phyloP scores from a whole-genome alignment of 2,888 invertebrate genomes.

The Dichetophora obliterata region DNA sequence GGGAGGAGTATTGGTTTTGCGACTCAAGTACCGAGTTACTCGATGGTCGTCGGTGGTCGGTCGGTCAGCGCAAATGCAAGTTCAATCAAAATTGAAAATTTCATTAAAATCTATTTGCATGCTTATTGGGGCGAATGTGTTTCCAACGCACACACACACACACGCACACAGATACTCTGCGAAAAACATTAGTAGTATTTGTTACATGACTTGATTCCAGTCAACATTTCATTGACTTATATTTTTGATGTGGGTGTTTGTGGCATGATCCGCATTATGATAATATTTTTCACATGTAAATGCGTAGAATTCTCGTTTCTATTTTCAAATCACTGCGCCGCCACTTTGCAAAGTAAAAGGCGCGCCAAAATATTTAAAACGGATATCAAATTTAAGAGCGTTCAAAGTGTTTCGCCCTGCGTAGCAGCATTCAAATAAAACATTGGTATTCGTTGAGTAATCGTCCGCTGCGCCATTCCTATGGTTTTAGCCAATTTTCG shows the following conservation, averaged over 20 bases:
- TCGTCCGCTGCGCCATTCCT: neutral
- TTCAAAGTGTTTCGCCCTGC: too few species aligned
- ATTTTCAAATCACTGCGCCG: slow-evolving; percentile 21
- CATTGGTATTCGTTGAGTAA: neutral
- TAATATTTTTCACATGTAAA: slow-evolving; percentile 4
- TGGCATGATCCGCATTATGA: neutral
- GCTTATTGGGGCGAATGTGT: too few species aligned
- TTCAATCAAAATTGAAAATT: slow-evolving; percentile 6
- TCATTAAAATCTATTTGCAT: neutral
- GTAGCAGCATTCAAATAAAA: too few species aligned
- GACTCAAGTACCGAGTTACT: too few species aligned
- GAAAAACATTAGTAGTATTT: too few species aligned
- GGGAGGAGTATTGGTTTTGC: too few species aligned
- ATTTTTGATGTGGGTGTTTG: too few species aligned
- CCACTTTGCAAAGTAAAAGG: slow-evolving; percentile 7
- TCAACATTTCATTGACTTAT: too few species aligned
- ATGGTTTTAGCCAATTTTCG: neutral
- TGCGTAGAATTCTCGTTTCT: slow-evolving; percentile 7
- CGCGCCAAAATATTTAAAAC: neutral
- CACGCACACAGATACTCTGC: too few species aligned
- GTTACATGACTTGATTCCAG: too few species aligned
- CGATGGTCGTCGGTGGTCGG: too few species aligned
- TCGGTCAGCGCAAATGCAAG: neutral
- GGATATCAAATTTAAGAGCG: slow-evolving; percentile 21
- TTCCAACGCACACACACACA: too few species aligned